These are phyloP conservation scores for Myanophis thanlyinensis DNA, from an alignment of 2,113 vertebrate species.

Conservation along the genomic window DNA sequence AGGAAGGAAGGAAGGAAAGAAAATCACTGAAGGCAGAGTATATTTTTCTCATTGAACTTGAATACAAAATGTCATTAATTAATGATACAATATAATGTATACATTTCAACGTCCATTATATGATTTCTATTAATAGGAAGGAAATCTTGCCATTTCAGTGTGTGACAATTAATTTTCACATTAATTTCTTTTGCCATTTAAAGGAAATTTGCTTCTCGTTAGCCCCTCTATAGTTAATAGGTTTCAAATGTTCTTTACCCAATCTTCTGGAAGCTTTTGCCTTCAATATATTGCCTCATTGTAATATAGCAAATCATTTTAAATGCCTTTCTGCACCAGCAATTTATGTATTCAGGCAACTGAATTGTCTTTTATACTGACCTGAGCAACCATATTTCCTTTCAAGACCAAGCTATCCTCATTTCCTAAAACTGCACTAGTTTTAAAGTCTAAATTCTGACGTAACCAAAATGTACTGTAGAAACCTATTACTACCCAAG, in stretches of 20 bases:
- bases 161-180: background rate
- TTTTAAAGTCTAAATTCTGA: background rate
- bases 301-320: background rate
- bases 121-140: background rate
- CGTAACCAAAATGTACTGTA: background rate
- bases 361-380: background rate
- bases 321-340: background rate
- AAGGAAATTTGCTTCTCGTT: background rate
- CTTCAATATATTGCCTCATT: background rate
- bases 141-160: background rate
- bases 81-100: background rate
- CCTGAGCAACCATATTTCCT: background rate
- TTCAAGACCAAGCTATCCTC: background rate
- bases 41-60: background rate
- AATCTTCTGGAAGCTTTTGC: background rate
- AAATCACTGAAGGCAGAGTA: background rate
- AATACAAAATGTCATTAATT: background rate
- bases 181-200: background rate
- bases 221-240: background rate
- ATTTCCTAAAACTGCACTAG: background rate
- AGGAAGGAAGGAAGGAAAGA: no score
- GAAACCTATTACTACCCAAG: background rate
- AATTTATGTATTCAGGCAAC: background rate
- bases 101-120: background rate
- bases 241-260: background rate